These are phyloP conservation scores for Sympetrum striolatum DNA, from an alignment of 2,888 invertebrate genomes.

Conservation along the genomic window DNA sequence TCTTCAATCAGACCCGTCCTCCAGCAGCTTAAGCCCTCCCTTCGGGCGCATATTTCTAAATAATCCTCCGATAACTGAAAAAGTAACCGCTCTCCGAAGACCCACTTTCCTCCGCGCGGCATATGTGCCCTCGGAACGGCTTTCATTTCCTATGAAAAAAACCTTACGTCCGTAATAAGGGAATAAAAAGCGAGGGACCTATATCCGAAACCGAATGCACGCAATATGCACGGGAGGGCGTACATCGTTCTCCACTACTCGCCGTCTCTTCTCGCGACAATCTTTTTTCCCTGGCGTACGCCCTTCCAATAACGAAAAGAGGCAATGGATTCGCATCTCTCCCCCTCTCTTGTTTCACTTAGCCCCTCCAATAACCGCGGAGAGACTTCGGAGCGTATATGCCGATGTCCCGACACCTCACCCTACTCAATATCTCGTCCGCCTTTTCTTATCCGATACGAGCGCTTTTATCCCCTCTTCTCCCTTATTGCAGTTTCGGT, in stretches of 20 bases:
- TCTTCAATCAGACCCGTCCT: neutral
- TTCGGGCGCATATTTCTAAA: neutral
- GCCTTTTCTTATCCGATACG: neutral
- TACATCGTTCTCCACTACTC: neutral
- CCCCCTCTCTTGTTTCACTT: constrained; percentile 14
- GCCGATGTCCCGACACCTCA: neutral
- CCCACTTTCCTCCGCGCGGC: neutral
- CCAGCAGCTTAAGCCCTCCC: neutral
- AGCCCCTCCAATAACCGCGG: constrained; percentile 3
- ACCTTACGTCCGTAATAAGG: neutral
- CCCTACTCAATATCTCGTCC: neutral
- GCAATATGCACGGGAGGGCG: neutral
- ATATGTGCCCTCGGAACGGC: neutral
- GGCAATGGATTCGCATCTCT: constrained; percentile 28
- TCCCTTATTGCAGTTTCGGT: neutral
- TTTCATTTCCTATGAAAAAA: neutral
- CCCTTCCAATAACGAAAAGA: constrained; percentile 22
- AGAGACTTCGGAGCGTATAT: constrained; percentile 14
- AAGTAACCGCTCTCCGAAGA: neutral
- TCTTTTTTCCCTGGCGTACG: neutral
- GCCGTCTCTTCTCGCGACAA: neutral
- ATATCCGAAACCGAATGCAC: constrained; percentile 23
- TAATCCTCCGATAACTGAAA: neutral
- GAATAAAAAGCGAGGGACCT: neutral
- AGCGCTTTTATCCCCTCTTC: neutral